A percentile compares a stretch with the other conserved stretches of the same genome.
Evolutionary conservation across 2,888 invertebrate genomes (phyloP).

Genomic region (Philopedon plagiatum): DNA sequence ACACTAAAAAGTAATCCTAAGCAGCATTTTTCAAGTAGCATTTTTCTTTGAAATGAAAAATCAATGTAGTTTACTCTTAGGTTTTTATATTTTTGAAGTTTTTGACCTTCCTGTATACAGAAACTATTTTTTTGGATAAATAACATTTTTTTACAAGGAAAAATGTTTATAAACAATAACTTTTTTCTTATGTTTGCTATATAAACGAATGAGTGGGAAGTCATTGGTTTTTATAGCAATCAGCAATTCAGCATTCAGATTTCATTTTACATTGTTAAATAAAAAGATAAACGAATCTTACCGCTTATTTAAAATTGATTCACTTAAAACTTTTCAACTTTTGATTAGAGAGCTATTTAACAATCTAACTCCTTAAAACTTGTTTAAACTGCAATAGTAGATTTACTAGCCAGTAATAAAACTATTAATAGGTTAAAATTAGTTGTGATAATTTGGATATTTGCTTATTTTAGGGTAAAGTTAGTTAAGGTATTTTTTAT

Average conservation of each 20-base stretch:
- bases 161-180: no score
- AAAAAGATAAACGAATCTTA: constrained; percentile 1
- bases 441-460: background rate
- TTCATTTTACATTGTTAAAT: background rate
- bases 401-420: constrained; percentile 9
- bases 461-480: background rate
- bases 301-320: background rate
- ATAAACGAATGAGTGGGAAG: no score
- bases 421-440: constrained; percentile 19
- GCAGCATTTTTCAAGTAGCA: no score
- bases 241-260: background rate
- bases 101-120: no score
- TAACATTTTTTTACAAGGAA: no score
- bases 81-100: no score
- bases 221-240: background rate
- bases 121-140: no score
- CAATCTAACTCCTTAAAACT: constrained; percentile 13
- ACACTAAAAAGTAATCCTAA: no score
- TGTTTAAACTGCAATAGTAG: background rate
- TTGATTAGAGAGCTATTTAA: background rate
- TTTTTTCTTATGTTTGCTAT: no score
- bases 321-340: background rate
- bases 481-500: constrained; percentile 2
- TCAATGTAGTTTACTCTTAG: no score
- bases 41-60: no score